A percentile compares a stretch with the other conserved stretches of the same genome.
These are phyloP conservation scores for Aleadryas rufinucha DNA, from an alignment of 2,113 vertebrate genomes.

Conservation along the genomic window DNA sequence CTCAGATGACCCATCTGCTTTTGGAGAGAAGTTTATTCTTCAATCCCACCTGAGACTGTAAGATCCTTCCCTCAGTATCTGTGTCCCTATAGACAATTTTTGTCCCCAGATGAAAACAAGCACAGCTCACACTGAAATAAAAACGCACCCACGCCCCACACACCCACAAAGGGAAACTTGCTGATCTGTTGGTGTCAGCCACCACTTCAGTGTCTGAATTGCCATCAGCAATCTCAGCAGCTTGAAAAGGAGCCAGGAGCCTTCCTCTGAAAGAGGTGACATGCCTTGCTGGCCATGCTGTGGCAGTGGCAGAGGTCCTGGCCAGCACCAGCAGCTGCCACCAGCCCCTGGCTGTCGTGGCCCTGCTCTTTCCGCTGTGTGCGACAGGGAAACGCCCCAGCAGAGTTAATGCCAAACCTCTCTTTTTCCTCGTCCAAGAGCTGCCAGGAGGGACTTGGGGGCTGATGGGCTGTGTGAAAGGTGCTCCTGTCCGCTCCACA, in stretches of 20 bases:
- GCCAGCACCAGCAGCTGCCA: background rate
- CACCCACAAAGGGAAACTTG: background rate
- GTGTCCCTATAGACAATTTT: background rate
- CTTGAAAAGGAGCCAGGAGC: background rate
- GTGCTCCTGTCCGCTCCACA: constrained; percentile 1
- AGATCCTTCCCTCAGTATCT: background rate
- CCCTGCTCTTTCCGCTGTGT: background rate
- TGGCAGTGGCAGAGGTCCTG: background rate
- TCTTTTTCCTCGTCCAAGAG: background rate
- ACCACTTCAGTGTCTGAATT: background rate
- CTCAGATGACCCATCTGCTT: background rate
- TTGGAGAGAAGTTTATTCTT: background rate
- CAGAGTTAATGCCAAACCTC: background rate
- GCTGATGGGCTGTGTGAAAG: constrained; percentile 20
- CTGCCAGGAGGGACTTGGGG: background rate
- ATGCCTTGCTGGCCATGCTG: background rate
- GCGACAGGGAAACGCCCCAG: background rate
- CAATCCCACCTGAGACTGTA: background rate
- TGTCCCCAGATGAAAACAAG: background rate
- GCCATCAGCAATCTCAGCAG: background rate
- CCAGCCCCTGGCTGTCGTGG: background rate
- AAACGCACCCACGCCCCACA: rapidly evolving
- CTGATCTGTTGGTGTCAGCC: background rate
- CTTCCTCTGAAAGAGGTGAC: background rate
- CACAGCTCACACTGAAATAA: background rate